Percentiles rank a stretch among this genome's conserved stretches.
phyloP scores from a whole-genome alignment of 2,113 vertebrate species.

The Pycnonotus jocosus region DNA sequence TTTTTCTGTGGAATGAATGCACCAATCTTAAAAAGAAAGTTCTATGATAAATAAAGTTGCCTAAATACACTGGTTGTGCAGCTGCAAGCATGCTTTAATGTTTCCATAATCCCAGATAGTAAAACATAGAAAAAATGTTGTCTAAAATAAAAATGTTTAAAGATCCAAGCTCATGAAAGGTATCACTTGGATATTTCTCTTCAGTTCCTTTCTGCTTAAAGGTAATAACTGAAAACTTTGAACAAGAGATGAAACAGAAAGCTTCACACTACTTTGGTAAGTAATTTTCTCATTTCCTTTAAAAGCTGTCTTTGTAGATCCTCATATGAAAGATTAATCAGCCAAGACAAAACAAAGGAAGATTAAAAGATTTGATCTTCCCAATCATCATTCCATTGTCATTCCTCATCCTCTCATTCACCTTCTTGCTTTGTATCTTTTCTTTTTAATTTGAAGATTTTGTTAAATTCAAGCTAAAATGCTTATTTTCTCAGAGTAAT shows the following conservation, averaged over 20 bases:
- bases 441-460: background rate
- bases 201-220: background rate
- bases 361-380: background rate
- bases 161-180: background rate
- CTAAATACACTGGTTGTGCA: background rate
- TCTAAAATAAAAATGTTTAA: background rate
- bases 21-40: background rate
- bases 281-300: background rate
- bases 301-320: background rate
- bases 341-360: background rate
- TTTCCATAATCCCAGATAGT: background rate
- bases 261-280: background rate
- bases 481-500: background rate
- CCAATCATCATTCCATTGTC: background rate
- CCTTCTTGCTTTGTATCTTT: background rate
- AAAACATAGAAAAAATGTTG: background rate
- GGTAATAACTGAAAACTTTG: background rate
- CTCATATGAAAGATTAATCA: background rate
- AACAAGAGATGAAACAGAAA: background rate
- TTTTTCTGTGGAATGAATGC: background rate
- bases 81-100: background rate
- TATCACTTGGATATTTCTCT: background rate
- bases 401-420: background rate
- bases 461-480: background rate
- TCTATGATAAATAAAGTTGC: background rate